A percentile compares a stretch with the other conserved stretches of the same genome.
Conservation (phyloP, 1,140 invertebrate species). For the Anoplophora glabripennis region DNA sequence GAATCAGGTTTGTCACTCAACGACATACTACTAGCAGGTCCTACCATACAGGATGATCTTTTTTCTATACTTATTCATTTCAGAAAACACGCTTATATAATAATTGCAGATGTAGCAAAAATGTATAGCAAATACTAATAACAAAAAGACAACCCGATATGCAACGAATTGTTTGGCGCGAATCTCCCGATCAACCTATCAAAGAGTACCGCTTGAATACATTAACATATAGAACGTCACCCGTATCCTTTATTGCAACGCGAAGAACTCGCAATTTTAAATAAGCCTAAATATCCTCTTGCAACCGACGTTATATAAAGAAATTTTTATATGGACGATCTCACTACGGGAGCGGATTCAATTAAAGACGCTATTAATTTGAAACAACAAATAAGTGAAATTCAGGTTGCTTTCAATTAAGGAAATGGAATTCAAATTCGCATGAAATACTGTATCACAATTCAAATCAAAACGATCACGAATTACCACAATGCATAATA, state of each 20-base stretch:
- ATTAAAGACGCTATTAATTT: neutral
- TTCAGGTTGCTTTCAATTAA: neutral
- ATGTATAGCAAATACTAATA: slow-evolving; percentile 47
- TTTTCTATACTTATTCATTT: slow-evolving; percentile 34
- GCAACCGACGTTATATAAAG: slow-evolving; percentile 17
- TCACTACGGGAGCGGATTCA: slow-evolving; percentile 10
- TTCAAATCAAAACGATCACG: neutral
- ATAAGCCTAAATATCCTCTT: slow-evolving; percentile 7
- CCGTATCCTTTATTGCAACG: slow-evolving; percentile 38
- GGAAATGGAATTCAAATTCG: slow-evolving; percentile 2
- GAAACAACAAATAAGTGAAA: neutral
- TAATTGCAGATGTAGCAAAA: slow-evolving; percentile 45
- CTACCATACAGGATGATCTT: slow-evolving; percentile 39
- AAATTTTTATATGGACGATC: slow-evolving; percentile 43
- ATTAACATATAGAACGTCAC: slow-evolving; percentile 43
- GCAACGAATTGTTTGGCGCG: slow-evolving; percentile 47
- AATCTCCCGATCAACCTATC: slow-evolving; percentile 22
- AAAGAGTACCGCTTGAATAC: slow-evolving; percentile 38
- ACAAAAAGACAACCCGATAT: slow-evolving; percentile 31
- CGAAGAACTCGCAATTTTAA: slow-evolving; percentile 23
- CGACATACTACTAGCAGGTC: slow-evolving; percentile 20
- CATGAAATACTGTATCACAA: neutral
- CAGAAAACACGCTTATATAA: slow-evolving; percentile 29
- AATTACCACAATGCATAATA: neutral
- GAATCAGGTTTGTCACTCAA: no score